phyloP scores from a whole-genome alignment of 2,797 vertebrate genomes.

The Rhinophrynus dorsalis region DNA sequence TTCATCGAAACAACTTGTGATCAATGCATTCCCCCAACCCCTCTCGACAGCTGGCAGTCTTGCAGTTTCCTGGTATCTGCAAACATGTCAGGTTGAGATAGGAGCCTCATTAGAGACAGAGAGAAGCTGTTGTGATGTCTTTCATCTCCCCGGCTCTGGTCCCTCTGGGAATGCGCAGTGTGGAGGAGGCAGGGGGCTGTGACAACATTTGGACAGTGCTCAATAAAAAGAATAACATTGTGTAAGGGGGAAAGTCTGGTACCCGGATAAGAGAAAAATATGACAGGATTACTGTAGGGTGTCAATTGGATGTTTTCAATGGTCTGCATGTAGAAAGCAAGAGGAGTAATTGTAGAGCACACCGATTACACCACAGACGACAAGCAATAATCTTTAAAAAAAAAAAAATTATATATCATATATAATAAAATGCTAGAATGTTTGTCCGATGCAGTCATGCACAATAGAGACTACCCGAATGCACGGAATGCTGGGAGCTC shows the following conservation, averaged over 20 bases:
- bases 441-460: too few species aligned
- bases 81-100: conserved; percentile 41
- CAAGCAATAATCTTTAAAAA: too few species aligned
- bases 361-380: too few species aligned
- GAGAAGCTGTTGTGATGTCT: conserved; percentile 37
- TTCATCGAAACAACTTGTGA: conserved; percentile 31
- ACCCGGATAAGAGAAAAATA: conserved; percentile 3
- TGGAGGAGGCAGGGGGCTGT: conserved; percentile 34
- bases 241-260: conserved; percentile 16
- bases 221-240: conserved; percentile 35
- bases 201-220: conserved; percentile 46
- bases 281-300: not conserved
- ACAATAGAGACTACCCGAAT: too few species aligned
- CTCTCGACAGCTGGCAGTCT: conserved; percentile 4
- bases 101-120: conserved; percentile 41
- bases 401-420: too few species aligned
- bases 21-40: conserved; percentile 36
- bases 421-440: too few species aligned
- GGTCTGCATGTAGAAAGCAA: too few species aligned
- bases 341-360: too few species aligned
- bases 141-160: conserved; percentile 35
- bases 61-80: conserved; percentile 26
- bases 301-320: too few species aligned
- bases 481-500: too few species aligned
- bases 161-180: conserved; percentile 32